Evolutionary conservation across 2,797 vertebrate genomes (phyloP), one percentile per base, ranked within the genome.

Genomic region (Tadarida brasiliensis): DNA sequence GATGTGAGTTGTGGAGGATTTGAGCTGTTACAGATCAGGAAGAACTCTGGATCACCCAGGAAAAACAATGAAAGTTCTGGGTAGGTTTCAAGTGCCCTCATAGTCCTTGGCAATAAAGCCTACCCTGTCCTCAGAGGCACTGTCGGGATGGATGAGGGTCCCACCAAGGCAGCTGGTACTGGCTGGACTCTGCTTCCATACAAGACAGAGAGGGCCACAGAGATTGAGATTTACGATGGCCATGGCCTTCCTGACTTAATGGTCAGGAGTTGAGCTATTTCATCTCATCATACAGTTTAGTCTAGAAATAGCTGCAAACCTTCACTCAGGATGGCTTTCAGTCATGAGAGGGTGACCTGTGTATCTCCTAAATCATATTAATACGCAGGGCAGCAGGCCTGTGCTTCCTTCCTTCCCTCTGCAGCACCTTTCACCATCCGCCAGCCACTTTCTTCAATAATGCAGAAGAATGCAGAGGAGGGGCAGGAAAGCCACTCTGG

Each of bases 281-380:
- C 86, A 95, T 96, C 96, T 89, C 93, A 63, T 96, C 97, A 87
- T 85, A 56, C 65, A 71, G n/a, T 93, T 96, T 82, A 80, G 82
- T 92, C 83, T 93, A 96, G 96, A 96, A 96, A 97, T 73, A 54
- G 82, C 94, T 87, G 59, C 83, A 57, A 65, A 94, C 83, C 89
- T 93, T 82, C 82, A 67, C 92, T 95, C 26, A 56, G 49, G 94
- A 94, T 86, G 91, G 97, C 87, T 97, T 92, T 96, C 85, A 81
- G 96, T 97, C 95, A 94, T 17, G 82, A 97, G 95, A 88, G 82
- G 89, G 81, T 93, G 96, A 97, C 97, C 97, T 35, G 28, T n/a
- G 16, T 10, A 28, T 81, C 95, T 97, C 95, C 86, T 98, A 92
- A 97, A 97, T 98, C 97, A 97, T 61, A 20, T 96, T 98, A 96